phyloP scores from a whole-genome alignment of 37 sponge, comb jelly and placozoan species.

The Haliclona indistincta region DNA sequence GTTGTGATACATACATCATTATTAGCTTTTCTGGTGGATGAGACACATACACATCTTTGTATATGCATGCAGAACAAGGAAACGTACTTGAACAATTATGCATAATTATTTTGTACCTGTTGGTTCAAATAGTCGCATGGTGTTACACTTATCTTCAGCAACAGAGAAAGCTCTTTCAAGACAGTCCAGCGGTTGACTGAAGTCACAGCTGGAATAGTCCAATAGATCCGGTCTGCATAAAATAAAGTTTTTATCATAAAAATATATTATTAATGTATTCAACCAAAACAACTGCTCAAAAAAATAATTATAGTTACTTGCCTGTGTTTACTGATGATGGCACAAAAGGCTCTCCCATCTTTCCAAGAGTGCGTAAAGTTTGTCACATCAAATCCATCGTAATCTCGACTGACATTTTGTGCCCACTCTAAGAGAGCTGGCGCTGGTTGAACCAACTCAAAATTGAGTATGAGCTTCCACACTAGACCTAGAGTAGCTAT shows the following conservation, averaged over 20 bases:
- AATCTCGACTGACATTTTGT: constrained; percentile 64
- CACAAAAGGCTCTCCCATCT: constrained; percentile 85
- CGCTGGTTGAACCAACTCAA: constrained; percentile 49
- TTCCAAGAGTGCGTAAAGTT: constrained; percentile 80
- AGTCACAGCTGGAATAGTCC: constrained; percentile 71
- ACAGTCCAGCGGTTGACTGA: constrained; percentile 57
- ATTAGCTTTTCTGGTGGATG: constrained; percentile 87
- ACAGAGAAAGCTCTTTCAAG: constrained; percentile 69
- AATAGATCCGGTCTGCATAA: constrained; percentile 89
- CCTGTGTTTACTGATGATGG: constrained; percentile 83
- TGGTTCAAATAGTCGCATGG: constrained; percentile 73
- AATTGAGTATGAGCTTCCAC: constrained; percentile 87
- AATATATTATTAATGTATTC: no score
- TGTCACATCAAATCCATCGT: constrained; percentile 67
- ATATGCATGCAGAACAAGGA: no score
- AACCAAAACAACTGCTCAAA: no score
- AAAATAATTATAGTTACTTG: no score
- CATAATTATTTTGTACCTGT: no score
- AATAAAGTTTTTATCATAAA: no score
- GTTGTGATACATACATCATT: constrained; percentile 85
- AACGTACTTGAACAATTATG: no score
- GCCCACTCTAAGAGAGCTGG: constrained; percentile 69
- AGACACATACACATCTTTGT: constrained; percentile 67
- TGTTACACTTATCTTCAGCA: constrained; percentile 67
- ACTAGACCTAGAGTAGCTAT: constrained; percentile 84